A percentile compares a stretch with the other conserved stretches of the same genome.
phyloP scores from a whole-genome alignment of 2,888 invertebrate species.

The Andrena praecox region DNA sequence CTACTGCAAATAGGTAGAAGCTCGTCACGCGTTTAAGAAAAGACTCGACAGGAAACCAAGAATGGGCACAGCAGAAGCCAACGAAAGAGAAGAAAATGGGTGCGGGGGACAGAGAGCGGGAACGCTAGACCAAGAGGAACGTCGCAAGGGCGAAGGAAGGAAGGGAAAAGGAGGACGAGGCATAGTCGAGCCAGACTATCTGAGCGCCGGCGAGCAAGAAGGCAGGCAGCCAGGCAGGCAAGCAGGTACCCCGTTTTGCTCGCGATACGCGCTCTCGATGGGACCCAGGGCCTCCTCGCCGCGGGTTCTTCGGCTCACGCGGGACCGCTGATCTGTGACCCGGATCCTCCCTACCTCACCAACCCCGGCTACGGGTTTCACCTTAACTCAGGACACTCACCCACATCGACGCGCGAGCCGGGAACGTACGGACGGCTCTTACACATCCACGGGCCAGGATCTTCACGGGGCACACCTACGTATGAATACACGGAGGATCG shows the following conservation, averaged over 20 bases:
- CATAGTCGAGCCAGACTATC: not conserved
- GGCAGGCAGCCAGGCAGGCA: conserved; percentile 47
- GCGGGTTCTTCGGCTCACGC: conserved; percentile 79
- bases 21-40: conserved; percentile 3
- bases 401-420: conserved; percentile 62
- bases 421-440: conserved; percentile 36
- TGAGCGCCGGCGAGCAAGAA: not conserved
- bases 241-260: conserved; percentile 79
- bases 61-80: not conserved
- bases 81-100: conserved; percentile 6
- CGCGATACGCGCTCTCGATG: conserved; percentile 84
- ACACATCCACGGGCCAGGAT: conserved; percentile 47
- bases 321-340: conserved; percentile 84
- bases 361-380: conserved; percentile 76
- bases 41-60: conserved; percentile 9
- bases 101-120: conserved; percentile 7
- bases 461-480: conserved; percentile 52
- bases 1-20: too few species aligned
- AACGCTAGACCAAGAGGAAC: conserved; percentile 21
- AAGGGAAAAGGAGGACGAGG: conserved; percentile 30
- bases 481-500: conserved; percentile 33
- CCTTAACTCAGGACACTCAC: conserved; percentile 74
- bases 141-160: conserved; percentile 43
- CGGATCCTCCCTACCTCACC: conserved; percentile 84
- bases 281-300: conserved; percentile 74